phyloP scores from a whole-genome alignment of 2,888 invertebrate species.

The Phragmatobia fuliginosa region DNA sequence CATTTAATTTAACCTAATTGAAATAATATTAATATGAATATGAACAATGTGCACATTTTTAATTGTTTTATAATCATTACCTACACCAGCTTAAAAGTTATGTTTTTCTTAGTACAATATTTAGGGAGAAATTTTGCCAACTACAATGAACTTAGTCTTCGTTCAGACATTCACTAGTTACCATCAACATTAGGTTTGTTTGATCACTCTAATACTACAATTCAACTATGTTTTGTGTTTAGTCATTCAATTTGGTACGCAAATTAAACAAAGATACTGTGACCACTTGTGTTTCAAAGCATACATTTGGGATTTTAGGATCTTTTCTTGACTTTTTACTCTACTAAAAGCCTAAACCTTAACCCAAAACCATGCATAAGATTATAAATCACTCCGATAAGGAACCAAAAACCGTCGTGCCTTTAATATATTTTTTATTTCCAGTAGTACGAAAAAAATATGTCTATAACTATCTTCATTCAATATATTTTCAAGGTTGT shows the following conservation, averaged over 20 bases:
- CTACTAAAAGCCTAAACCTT: background rate
- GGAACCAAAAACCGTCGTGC: too few relatives aligned
- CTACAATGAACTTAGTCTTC: background rate
- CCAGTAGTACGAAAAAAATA: background rate
- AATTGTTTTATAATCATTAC: too few relatives aligned
- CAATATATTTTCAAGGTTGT: constrained; percentile 1
- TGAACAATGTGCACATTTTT: too few relatives aligned
- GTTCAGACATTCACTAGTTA: background rate
- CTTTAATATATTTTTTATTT: background rate
- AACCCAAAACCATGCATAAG: too few relatives aligned
- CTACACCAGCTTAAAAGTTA: too few relatives aligned
- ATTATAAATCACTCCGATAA: too few relatives aligned
- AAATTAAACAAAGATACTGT: constrained; percentile 7
- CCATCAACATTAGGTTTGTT: background rate
- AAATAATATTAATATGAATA: too few relatives aligned
- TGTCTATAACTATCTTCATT: background rate
- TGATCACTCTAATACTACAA: background rate
- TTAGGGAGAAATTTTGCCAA: background rate
- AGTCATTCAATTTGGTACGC: background rate
- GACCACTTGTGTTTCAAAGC: constrained; percentile 1
- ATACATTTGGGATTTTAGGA: background rate
- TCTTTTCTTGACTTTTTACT: background rate
- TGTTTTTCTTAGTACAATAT: too few relatives aligned
- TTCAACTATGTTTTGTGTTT: constrained; percentile 1
- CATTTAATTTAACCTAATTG: background rate